A percentile compares a stretch with the other conserved stretches of the same genome.
Conservation (phyloP, 2,113 vertebrate genomes). For the Butastur rufipennis region DNA sequence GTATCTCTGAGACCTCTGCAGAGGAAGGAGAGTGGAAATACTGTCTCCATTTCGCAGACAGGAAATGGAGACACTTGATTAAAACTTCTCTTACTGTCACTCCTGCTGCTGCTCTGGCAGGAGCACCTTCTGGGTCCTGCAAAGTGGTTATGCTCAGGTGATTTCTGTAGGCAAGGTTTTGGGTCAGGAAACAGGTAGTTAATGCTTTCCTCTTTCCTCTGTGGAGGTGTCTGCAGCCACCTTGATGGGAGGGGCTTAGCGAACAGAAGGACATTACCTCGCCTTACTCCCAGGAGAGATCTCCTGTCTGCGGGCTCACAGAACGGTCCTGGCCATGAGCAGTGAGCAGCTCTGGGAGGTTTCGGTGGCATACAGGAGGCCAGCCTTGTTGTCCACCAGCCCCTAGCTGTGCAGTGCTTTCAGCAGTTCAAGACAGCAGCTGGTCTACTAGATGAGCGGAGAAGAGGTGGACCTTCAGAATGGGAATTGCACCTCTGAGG, state of each 20-base stretch:
- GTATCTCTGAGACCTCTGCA: not conserved
- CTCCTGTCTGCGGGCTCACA: not conserved
- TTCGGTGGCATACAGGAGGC: not conserved
- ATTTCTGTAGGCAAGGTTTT: not conserved
- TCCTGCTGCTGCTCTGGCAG: not conserved
- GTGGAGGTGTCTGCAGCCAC: not conserved
- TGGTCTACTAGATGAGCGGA: not conserved
- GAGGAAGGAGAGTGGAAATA: not conserved
- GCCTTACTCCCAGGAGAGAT: not conserved
- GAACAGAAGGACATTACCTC: not conserved
- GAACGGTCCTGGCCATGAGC: not conserved
- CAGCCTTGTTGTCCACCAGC: not conserved
- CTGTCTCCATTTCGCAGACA: accelerated
- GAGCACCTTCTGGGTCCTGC: not conserved
- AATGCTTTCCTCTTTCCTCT: not conserved
- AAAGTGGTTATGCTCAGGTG: not conserved
- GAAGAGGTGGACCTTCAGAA: not conserved
- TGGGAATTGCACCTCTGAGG: not conserved
- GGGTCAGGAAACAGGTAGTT: not conserved
- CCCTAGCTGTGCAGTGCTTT: not conserved
- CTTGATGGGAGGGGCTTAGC: not conserved
- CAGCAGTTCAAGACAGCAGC: not conserved
- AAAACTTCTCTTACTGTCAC: not conserved
- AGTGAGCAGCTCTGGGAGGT: not conserved
- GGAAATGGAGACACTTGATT: not conserved